A percentile compares a stretch with the other conserved stretches of the same genome.
phyloP scores from a whole-genome alignment of 2,113 vertebrate species.

The Sinosuthora webbiana region DNA sequence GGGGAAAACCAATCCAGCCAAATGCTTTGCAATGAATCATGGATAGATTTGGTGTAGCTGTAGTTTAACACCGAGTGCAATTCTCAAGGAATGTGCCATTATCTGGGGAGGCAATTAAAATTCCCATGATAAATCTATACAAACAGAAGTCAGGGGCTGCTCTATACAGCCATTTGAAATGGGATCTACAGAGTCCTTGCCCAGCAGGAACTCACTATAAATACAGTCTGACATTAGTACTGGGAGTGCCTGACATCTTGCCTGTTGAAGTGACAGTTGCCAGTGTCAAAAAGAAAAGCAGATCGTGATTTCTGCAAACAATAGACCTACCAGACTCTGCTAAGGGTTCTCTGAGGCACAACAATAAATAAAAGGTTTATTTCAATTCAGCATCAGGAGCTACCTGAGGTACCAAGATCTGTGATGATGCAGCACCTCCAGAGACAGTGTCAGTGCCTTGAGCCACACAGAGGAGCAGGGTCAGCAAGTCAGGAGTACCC shows the following conservation, averaged over 20 bases:
- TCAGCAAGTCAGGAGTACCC: background rate
- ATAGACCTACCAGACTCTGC: background rate
- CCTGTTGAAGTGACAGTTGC: background rate
- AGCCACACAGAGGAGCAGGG: background rate
- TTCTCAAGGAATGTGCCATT: background rate
- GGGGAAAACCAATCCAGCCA: background rate
- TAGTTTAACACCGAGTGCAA: background rate
- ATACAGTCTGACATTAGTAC: background rate
- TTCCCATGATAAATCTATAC: background rate
- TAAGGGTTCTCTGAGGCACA: background rate
- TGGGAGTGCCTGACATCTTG: background rate
- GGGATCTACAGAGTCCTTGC: background rate
- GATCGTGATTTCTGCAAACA: background rate
- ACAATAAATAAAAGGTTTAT: background rate
- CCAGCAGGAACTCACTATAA: background rate
- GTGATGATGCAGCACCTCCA: background rate
- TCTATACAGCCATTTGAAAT: background rate
- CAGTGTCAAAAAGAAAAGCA: background rate
- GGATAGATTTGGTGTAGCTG: background rate
- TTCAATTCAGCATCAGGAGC: background rate
- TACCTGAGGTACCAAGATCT: accelerated
- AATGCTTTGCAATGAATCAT: background rate
- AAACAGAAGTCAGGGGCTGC: background rate
- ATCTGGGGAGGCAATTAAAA: background rate
- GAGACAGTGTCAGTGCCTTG: background rate